Base-by-base conservation (phyloP, 2,797 vertebrate genomes). In the Phyllotis vaccarum region DNA sequence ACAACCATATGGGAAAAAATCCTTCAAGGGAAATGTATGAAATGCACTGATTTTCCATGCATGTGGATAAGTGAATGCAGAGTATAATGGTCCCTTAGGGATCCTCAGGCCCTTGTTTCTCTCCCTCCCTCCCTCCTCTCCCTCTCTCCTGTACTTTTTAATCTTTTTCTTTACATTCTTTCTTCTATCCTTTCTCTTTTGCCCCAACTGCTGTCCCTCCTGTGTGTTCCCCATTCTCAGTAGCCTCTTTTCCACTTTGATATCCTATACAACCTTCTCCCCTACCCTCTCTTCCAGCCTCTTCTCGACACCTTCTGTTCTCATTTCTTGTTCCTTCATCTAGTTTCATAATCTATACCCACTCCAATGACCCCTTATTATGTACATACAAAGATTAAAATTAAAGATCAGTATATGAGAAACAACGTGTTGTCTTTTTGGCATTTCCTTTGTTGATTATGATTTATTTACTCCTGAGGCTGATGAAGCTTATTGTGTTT, bases 381-480 rank as follows among this genome's bases (percentile, higher is more conserved):
- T 21, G 66, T 49, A 86, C 3, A 49, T 17, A 86, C 21, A 37
- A 66, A 66, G 6, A 13, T 49, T 66, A 49, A 85, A 66, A 66
- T 66, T 46, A 85, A 64, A 40, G 43, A 52, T 52, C 22, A 54
- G 46, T 14, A 56, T 79, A 34, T 58, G 34, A 58, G 12, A 80
- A 22, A 54, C 21, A 86, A 54, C 31, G 22, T 64, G 29, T 70
- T n/a, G 8, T 37, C 31, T 37, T 70, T n/a, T 54, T 70, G 64
- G 37, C 14, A 74, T 89, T 79, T 91, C 29, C 70, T 64, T 89
- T 86, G 22, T 58, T 68, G 43, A 46, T 90, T 64, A 95, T 94
- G 72, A 64, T 94, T 94, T 89, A 91, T 64, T 95, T 95, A 68
- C 19, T 22, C 93, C 81, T 92, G 52, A 93, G 49, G 34, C 37